Base-by-base conservation (phyloP, 2,888 invertebrate species). In the Laspeyria flexula region DNA sequence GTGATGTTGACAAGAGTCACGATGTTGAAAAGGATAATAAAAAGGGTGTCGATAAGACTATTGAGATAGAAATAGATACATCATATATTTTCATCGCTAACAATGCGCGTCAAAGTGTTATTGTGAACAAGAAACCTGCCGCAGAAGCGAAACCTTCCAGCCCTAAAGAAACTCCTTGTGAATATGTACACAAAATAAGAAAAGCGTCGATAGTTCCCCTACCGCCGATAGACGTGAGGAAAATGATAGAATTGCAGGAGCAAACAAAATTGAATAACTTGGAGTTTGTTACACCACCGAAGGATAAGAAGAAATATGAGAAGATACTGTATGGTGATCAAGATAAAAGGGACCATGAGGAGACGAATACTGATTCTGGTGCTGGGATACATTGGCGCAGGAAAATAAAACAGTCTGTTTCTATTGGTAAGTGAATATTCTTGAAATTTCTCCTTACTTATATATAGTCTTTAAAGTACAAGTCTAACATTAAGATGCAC, bases 1-100 rank as follows among this genome's bases (percentile, higher is more conserved):
- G 37, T 0, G 40, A 52, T 23, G 51, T 48, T 11, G 38, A 45
- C 7, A 33, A 30, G 1, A 3, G 40, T 9, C 29, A 29, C 13
- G 40, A 30, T 21, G 21, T 10, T 7, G 31, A 25, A 12, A 39
- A 21, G 18, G 13, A n/a, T 0, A 21, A 12, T 9, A 11, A 44
- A 13, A 53, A 45, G 1, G 44, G 43, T 4, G 46, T 39, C 18
- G 54, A 55, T 0, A 64, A 55, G 30, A 54, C 42, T 16, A 48
- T 55, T 7, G 33, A 51, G 3, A 33, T 33, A 15, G 61, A 61
- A 13, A 73, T 84, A 9, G 86, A 90, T 56, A 87, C 85, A 47
- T 85, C 89, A 4, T 86, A 86, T 30, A 92, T 93, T 23, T 63
- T 92, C 13, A 88, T 89, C 39, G 93, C 92, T 0, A 93, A 93